Percentiles rank a stretch among this genome's conserved stretches.
Evolutionary conservation across 2,113 vertebrate genomes (phyloP).

Genomic region (Sorex fumeus): DNA sequence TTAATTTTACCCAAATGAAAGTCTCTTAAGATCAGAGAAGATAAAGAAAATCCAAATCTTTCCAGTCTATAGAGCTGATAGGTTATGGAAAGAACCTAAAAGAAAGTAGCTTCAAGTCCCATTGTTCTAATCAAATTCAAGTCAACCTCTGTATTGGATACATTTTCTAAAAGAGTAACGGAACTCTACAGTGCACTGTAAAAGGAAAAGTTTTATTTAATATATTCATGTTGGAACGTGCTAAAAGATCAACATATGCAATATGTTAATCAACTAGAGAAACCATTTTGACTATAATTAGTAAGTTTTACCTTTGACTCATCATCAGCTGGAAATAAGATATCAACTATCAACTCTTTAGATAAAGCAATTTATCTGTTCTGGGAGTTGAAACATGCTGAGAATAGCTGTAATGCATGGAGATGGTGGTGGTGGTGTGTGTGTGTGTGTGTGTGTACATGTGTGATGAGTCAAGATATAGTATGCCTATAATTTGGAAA

Average conservation of each 20-base stretch:
- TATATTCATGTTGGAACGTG: not conserved
- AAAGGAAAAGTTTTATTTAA: not conserved
- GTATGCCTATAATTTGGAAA: not conserved
- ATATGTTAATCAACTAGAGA: conserved; percentile 16
- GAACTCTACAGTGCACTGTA: not conserved
- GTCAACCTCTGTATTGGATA: not conserved
- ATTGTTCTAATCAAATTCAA: not conserved
- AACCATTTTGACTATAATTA: conserved; percentile 30
- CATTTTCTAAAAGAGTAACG: conserved; percentile 11
- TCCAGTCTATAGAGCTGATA: not conserved
- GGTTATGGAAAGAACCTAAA: not conserved
- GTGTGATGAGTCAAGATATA: not conserved
- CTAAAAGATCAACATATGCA: not conserved
- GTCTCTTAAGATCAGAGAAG: not conserved
- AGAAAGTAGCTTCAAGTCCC: not conserved
- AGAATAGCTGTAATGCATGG: not conserved
- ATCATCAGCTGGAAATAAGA: conserved; percentile 26
- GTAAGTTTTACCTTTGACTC: not conserved
- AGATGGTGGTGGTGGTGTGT: not conserved
- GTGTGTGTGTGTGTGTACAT: not conserved
- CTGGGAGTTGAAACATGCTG: not conserved
- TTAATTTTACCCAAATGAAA: conserved; percentile 11
- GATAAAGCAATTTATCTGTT: not conserved
- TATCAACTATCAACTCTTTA: not conserved
- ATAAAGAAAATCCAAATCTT: not conserved